Base-by-base conservation (phyloP, 2,888 invertebrate genomes). In the Crepidodera aurea region DNA sequence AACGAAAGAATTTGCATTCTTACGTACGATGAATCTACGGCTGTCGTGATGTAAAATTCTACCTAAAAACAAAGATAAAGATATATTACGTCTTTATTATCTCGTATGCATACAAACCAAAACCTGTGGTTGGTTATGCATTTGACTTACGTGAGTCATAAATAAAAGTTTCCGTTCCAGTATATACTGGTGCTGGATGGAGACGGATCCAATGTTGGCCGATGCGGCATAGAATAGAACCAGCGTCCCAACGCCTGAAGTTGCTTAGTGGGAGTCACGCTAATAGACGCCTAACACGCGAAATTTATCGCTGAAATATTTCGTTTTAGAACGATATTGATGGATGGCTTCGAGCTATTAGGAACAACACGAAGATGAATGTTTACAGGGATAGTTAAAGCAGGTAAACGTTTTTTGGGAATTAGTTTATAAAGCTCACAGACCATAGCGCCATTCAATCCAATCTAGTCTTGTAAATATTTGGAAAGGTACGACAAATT, bases 231-330 rank as follows among this genome's bases (percentile, higher is more conserved):
- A 37, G 22, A 19, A 27, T 6, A 13, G 6, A 46, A 46, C 12
- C 53, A 53, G 39, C 53, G 40, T 53, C 53, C 19, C 25, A 25
- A 40, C 53, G 53, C 53, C 53, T 53, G 29, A 53, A 27, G 53
- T 40, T 27, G 19, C 25, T 0, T 13, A 12, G 13, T 1, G 3
- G 8, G 12, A 13, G 40, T 40, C 53, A 53, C 53, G 53, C 40
- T 6, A 53, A 42, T 22, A 8, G 7, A 19, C 18, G 27, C 39
- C 27, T 27, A 53, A 6, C 53, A 53, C 29, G 53, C 53, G 12
- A 40, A 2, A 18, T 53, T 40, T 40, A 16, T 53, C 22, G 40
- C 12, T 10, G 15, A 40, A 53, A 53, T 53, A 40, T 53, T 53
- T 53, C 7, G 37, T 37, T 29, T 29, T 29, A 29, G 10, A 29